Evolutionary conservation across 2,113 vertebrate species (phyloP), one percentile per base, ranked within the genome.

Genomic region (Ploceus nigricollis): DNA sequence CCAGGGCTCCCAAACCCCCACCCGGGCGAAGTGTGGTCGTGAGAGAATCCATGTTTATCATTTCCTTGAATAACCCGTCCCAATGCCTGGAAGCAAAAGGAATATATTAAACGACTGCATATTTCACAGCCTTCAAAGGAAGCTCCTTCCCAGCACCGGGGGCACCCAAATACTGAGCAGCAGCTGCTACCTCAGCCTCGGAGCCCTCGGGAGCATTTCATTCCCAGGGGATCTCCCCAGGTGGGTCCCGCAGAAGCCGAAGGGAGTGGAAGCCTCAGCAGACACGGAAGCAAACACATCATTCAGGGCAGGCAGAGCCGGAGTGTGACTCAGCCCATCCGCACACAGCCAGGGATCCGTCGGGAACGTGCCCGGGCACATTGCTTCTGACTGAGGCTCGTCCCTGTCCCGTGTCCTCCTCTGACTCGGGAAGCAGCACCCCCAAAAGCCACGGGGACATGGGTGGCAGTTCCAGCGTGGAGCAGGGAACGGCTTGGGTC

Each of bases 281-380:
- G 90, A 37, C 42, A 5, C 3, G 23, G 79, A 63, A 77, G 42
- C 87, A 20, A 77, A 56, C 25, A 3, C 70, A 42, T 77, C 76
- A 69, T 42, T 90, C 35, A 56, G 3, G 15, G 47, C 4, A 23
- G 66, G 94, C 71, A 82, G 63, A 44, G 87, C 28, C 2, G 33
- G 47, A 3, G 23, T 0, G 48, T 96, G 95, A 96, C 88, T 97
- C 96, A 97, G 81, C 69, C 71, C 27, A 0, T 15, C 54, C 84
- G 13, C 80, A 51, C 61, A 27, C 24, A 4, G 82, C 58, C 44
- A 0, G 39, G 64, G 31, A 84, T 54, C 75, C 30, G 5, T 1
- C 68, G 7, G 64, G 53, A 72, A 48, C 54, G 17, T 70, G 97
- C 45, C 88, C 8, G 3, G 80, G 78, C 96, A 44, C 87, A 45